Evolutionary conservation across 2,797 vertebrate species (phyloP).

Genomic region (Chelidonichthys spinosus): DNA sequence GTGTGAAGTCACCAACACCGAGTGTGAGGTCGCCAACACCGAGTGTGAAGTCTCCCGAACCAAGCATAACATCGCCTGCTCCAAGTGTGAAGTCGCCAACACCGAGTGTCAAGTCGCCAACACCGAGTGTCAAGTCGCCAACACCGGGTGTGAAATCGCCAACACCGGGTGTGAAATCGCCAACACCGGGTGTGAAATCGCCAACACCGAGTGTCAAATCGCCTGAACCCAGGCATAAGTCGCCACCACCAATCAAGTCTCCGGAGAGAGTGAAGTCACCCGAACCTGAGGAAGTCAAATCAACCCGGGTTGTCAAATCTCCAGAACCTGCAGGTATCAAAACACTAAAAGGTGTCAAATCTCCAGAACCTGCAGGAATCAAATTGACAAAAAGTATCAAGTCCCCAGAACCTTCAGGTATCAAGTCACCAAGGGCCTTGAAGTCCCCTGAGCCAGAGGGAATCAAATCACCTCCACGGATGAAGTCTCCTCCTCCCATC

Average conservation of each 20-base stretch:
- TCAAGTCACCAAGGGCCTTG: slow-evolving; percentile 84
- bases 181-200: slow-evolving; percentile 78
- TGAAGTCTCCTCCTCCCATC: slow-evolving; percentile 81
- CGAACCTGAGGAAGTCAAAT: slow-evolving; percentile 71
- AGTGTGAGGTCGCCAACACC: slow-evolving; percentile 72
- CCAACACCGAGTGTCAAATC: slow-evolving; percentile 76
- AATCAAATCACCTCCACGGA: slow-evolving; percentile 80
- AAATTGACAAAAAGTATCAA: slow-evolving; percentile 82
- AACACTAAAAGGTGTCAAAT: slow-evolving; percentile 68
- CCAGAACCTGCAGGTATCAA: slow-evolving; percentile 83
- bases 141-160: slow-evolving; percentile 69
- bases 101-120: slow-evolving; percentile 70
- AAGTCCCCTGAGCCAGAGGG: slow-evolving; percentile 89
- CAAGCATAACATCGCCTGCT: slow-evolving; percentile 61
- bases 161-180: slow-evolving; percentile 85
- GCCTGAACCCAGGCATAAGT: slow-evolving; percentile 72
- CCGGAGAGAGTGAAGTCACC: slow-evolving; percentile 78
- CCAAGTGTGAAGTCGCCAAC: slow-evolving; percentile 71
- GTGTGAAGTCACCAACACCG: slow-evolving; percentile 76
- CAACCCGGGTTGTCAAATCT: slow-evolving; percentile 58
- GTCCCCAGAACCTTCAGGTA: slow-evolving; percentile 73
- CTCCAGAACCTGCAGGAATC: slow-evolving; percentile 85
- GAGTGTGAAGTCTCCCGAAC: slow-evolving; percentile 60
- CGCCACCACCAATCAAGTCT: slow-evolving; percentile 80
- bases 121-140: slow-evolving; percentile 67